phyloP scores from a whole-genome alignment of 2,888 invertebrate genomes.

The Eremobia ochroleuca region DNA sequence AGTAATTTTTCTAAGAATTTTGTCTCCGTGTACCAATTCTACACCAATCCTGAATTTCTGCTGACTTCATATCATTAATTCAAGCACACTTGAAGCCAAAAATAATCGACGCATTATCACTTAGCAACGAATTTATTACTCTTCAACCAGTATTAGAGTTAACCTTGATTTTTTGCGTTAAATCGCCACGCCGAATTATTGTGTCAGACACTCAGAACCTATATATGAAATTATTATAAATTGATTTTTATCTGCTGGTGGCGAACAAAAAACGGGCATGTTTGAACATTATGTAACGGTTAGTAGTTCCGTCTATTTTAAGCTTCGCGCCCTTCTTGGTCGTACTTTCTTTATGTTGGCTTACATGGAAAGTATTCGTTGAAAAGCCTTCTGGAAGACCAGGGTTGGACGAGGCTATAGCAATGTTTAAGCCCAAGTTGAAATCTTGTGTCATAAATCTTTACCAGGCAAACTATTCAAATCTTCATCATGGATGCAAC shows the following conservation, averaged over 20 bases:
- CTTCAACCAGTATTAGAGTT: slow-evolving; percentile 61
- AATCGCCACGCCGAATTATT: slow-evolving; percentile 65
- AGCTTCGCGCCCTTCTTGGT: slow-evolving; percentile 43
- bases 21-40: too few species aligned
- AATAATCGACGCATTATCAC: slow-evolving; percentile 61
- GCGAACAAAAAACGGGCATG: slow-evolving; percentile 47
- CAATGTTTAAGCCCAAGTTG: not conserved
- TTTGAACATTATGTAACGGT: slow-evolving; percentile 45
- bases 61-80: slow-evolving; percentile 14
- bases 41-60: slow-evolving; percentile 7
- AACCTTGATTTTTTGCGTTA: slow-evolving; percentile 67
- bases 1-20: too few species aligned
- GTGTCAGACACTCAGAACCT: slow-evolving; percentile 53
- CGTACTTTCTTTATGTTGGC: slow-evolving; percentile 13
- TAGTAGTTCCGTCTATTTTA: slow-evolving; percentile 53
- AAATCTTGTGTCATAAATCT: too few species aligned
- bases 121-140: slow-evolving; percentile 68
- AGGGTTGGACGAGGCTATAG: not conserved
- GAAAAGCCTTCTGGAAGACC: not conserved
- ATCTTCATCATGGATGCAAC: too few species aligned
- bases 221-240: slow-evolving; percentile 71
- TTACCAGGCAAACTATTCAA: too few species aligned
- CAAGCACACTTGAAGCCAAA: slow-evolving; percentile 26
- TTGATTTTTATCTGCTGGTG: slow-evolving; percentile 66
- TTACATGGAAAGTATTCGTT: not conserved